A percentile compares a stretch with the other conserved stretches of the same genome.
These are phyloP conservation scores for Endotricha flammealis DNA, from an alignment of 2,888 invertebrate species.

Conservation along the genomic window DNA sequence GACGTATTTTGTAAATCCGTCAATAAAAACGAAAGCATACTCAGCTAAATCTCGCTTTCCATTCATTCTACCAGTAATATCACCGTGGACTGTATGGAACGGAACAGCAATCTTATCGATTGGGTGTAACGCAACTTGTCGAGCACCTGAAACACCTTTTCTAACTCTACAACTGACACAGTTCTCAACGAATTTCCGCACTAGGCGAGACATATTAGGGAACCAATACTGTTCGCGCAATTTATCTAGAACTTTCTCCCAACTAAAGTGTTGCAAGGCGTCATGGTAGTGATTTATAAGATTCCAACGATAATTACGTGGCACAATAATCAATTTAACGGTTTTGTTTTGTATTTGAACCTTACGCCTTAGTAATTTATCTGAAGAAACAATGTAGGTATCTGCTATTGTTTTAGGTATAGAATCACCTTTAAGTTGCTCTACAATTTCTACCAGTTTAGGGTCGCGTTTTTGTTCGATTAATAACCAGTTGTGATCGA, in stretches of 20 bases:
- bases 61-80: constrained; percentile 19
- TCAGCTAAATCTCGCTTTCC: constrained; percentile 11
- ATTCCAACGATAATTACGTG: constrained; percentile 3
- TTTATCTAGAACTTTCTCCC: constrained; percentile 12
- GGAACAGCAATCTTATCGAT: constrained; percentile 14
- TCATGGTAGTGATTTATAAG: constrained; percentile 5
- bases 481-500: background rate
- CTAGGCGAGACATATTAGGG: constrained; percentile 15
- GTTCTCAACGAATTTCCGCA: constrained; percentile 9
- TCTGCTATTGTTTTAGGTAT: constrained; percentile 4
- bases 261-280: constrained; percentile 4
- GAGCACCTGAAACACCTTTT: background rate
- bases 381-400: constrained; percentile 11
- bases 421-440: constrained; percentile 3
- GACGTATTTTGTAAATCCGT: constrained; percentile 15
- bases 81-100: constrained; percentile 17
- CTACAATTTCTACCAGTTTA: background rate
- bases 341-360: constrained; percentile 17
- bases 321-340: constrained; percentile 6
- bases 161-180: constrained; percentile 14
- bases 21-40: constrained; percentile 18
- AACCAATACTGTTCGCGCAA: constrained; percentile 20
- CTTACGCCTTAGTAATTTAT: constrained; percentile 17
- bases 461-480: constrained; percentile 4
- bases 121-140: constrained; percentile 1